phyloP scores from a whole-genome alignment of 1,140 invertebrate species.

The Plodia interpunctella region DNA sequence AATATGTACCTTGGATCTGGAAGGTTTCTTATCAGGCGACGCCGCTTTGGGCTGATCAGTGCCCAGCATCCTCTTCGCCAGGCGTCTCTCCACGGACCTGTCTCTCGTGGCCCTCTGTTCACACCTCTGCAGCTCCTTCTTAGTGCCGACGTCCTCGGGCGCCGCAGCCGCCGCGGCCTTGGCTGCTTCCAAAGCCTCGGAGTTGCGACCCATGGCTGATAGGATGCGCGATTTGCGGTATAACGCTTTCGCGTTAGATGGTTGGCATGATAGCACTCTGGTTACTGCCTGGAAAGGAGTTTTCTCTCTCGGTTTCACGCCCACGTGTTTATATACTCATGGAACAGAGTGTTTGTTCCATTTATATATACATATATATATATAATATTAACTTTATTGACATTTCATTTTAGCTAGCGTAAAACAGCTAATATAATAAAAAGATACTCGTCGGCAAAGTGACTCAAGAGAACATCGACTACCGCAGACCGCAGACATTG shows the following conservation, averaged over 20 bases:
- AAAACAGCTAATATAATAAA: no score
- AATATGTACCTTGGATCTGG: constrained; percentile 49
- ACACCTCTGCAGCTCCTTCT: constrained; percentile 45
- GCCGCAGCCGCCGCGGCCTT: constrained; percentile 47
- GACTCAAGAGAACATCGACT: no score
- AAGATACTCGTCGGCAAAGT: no score
- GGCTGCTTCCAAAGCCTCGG: constrained; percentile 52
- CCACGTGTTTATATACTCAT: no score
- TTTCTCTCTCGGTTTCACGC: no score
- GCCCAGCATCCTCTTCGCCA: constrained; percentile 58
- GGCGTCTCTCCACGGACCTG: constrained; percentile 38
- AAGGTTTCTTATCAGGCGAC: constrained; percentile 48
- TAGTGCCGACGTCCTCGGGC: constrained; percentile 39
- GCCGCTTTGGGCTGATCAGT: constrained; percentile 21
- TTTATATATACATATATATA: no score
- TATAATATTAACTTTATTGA: no score
- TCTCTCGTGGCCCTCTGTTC: constrained; percentile 45
- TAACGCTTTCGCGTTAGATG: constrained; percentile 92
- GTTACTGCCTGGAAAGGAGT: constrained; percentile 82
- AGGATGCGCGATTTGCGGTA: constrained; percentile 86
- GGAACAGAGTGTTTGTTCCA: no score
- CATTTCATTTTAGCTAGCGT: no score
- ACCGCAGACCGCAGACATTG: no score
- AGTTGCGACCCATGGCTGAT: constrained; percentile 50
- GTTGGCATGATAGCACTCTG: constrained; percentile 87